Evolutionary conservation across 2,888 invertebrate genomes (phyloP).

Genomic region (Nemoura dubitans): DNA sequence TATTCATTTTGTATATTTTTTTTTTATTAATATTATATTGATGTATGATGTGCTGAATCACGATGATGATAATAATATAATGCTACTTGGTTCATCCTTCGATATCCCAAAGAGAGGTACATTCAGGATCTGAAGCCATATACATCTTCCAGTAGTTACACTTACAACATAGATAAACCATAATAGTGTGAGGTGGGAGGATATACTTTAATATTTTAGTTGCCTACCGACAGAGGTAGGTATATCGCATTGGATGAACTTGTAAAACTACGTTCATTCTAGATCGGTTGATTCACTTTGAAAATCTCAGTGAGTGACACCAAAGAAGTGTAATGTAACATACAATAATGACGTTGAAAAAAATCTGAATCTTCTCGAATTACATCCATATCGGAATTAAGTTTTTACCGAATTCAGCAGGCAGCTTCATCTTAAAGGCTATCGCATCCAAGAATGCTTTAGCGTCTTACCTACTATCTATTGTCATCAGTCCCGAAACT

Average conservation of each 20-base stretch:
- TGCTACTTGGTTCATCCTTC: constrained; percentile 32
- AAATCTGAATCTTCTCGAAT: constrained; percentile 26
- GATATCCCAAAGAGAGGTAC: neutral
- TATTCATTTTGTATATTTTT: constrained; percentile 41
- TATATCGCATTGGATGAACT: neutral
- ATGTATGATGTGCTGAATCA: constrained; percentile 44
- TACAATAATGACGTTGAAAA: constrained; percentile 18
- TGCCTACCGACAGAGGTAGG: neutral
- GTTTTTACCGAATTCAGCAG: constrained; percentile 16
- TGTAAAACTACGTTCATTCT: neutral
- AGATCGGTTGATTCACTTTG: constrained; percentile 23
- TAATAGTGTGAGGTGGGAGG: constrained; percentile 30
- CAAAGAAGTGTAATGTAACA: neutral
- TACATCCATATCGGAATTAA: constrained; percentile 38
- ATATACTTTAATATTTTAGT: neutral
- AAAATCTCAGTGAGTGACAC: neutral
- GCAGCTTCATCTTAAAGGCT: constrained; percentile 19
- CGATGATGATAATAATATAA: constrained; percentile 43
- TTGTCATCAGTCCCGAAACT: constrained; percentile 31
- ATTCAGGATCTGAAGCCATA: neutral
- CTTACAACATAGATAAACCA: neutral
- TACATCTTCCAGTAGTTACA: constrained; percentile 13
- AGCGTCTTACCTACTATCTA: constrained; percentile 19
- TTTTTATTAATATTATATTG: constrained; percentile 19
- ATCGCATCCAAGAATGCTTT: constrained; percentile 20